phyloP scores from a whole-genome alignment of 2,797 vertebrate genomes.

The Acomys russatus region DNA sequence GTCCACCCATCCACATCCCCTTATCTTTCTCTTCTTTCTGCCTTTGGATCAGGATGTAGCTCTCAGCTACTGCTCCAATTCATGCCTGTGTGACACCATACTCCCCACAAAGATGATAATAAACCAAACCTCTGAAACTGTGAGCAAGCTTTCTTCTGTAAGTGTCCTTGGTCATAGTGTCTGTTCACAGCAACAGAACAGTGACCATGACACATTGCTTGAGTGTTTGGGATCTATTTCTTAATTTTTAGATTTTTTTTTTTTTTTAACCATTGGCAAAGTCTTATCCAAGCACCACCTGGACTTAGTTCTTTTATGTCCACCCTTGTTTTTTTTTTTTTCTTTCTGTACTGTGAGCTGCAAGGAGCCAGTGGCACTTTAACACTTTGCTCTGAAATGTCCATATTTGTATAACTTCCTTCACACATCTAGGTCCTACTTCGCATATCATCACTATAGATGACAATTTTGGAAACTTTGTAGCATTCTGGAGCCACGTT shows the following conservation, averaged over 20 bases:
- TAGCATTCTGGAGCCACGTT: not conserved
- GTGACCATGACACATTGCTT: not conserved
- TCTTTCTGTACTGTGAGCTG: not conserved
- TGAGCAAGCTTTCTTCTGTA: too few relatives aligned
- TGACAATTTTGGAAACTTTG: not conserved
- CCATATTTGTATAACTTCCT: not conserved
- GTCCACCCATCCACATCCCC: too few relatives aligned
- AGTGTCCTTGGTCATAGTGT: not conserved
- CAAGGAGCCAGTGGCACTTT: not conserved
- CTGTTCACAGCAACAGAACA: not conserved
- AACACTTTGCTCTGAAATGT: not conserved
- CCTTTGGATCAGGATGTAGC: not conserved
- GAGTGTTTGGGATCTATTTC: not conserved
- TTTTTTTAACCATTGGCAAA: not conserved
- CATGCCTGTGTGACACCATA: too few relatives aligned
- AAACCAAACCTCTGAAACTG: not conserved
- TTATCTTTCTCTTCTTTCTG: too few relatives aligned
- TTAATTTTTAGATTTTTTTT: not conserved
- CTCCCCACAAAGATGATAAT: not conserved
- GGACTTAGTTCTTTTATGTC: not conserved
- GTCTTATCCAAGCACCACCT: not conserved
- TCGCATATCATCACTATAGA: not conserved
- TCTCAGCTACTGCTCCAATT: not conserved
- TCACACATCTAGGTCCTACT: accelerated
- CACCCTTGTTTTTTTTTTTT: not conserved